Percentiles rank a stretch among this genome's conserved stretches.
Evolutionary conservation across 2,888 invertebrate genomes (phyloP).

Genomic region (Limnephilus lunatus): DNA sequence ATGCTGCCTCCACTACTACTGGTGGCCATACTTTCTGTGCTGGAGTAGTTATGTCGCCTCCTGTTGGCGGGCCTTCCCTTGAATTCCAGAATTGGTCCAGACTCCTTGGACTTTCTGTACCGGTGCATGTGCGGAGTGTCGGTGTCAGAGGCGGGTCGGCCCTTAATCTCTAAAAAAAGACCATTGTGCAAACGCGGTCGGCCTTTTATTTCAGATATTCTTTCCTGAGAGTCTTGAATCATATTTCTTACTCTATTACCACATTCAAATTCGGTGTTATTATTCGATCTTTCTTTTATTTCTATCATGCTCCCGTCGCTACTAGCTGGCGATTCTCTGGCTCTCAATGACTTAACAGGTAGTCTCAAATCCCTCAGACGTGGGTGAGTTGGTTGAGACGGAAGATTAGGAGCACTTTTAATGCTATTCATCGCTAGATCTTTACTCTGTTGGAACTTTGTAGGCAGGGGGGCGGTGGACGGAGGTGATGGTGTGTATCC

Average conservation of each 20-base stretch:
- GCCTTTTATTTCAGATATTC: constrained; percentile 81
- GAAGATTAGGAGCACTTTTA: constrained; percentile 88
- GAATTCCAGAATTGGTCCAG: constrained; percentile 80
- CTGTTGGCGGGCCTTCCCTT: constrained; percentile 79
- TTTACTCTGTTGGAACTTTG: constrained; percentile 86
- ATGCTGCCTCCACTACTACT: constrained; percentile 92
- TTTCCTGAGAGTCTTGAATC: constrained; percentile 78
- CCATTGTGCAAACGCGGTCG: constrained; percentile 84
- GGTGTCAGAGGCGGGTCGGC: constrained; percentile 81
- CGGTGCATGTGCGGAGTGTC: constrained; percentile 78
- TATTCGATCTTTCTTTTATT: constrained; percentile 76
- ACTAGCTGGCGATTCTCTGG: constrained; percentile 79
- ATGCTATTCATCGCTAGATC: constrained; percentile 87
- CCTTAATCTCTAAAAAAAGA: constrained; percentile 85
- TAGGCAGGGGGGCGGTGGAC: constrained; percentile 89
- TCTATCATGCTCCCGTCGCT: constrained; percentile 82
- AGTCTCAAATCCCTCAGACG: constrained; percentile 85
- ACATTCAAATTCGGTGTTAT: constrained; percentile 75
- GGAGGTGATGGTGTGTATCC: constrained; percentile 90
- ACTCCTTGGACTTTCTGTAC: constrained; percentile 77
- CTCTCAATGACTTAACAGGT: constrained; percentile 83
- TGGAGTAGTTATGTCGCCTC: constrained; percentile 82
- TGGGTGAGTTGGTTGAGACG: constrained; percentile 82
- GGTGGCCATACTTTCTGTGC: constrained; percentile 92
- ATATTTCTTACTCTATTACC: constrained; percentile 77